These are phyloP conservation scores for Lepidurus arcticus DNA, from an alignment of 1,140 invertebrate species.

Conservation along the genomic window DNA sequence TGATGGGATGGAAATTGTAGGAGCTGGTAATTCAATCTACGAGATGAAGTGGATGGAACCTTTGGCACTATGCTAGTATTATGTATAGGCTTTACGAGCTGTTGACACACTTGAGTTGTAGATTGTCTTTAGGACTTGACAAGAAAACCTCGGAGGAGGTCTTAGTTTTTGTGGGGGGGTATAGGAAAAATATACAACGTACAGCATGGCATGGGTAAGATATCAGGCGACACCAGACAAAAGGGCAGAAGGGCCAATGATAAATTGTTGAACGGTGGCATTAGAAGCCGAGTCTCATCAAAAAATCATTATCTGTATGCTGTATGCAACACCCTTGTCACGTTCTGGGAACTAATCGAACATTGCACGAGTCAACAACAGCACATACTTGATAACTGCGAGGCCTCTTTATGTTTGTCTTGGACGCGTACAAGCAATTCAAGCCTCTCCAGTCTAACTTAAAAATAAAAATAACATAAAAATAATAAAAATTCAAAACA, in stretches of 20 bases:
- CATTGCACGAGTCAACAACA: neutral
- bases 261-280: neutral
- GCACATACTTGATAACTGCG: neutral
- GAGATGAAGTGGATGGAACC: neutral
- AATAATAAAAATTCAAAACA: too few relatives aligned
- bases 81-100: neutral
- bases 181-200: neutral
- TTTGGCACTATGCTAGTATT: neutral
- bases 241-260: neutral
- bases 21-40: conserved; percentile 5
- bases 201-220: neutral
- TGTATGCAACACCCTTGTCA: neutral
- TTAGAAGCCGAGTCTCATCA: neutral
- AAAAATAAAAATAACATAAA: too few relatives aligned
- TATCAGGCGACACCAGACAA: neutral
- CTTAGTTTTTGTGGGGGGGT: neutral
- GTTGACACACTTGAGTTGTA: conserved; percentile 19
- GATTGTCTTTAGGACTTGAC: neutral
- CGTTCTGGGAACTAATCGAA: neutral
- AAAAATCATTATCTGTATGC: neutral
- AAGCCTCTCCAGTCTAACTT: too few relatives aligned
- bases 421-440: too few relatives aligned
- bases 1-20: neutral
- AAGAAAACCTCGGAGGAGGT: neutral
- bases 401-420: too few relatives aligned